Evolutionary conservation across 2,888 invertebrate genomes (phyloP).

Genomic region (Tiliacea aurago): DNA sequence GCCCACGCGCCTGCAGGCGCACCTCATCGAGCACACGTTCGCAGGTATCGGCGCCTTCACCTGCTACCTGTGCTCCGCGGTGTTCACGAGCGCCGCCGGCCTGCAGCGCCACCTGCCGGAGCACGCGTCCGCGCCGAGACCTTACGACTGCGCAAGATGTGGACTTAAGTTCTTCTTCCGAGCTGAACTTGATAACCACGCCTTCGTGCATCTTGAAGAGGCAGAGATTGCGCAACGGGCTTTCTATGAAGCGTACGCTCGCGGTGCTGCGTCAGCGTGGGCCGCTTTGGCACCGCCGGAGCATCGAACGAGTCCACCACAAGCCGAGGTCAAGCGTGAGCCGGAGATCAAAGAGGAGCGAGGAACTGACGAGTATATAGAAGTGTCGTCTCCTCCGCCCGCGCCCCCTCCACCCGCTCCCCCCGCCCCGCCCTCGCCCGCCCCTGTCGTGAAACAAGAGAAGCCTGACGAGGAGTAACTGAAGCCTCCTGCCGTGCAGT

Average conservation of each 20-base stretch:
- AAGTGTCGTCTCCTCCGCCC: conserved; percentile 86
- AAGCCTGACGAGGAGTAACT: conserved; percentile 81
- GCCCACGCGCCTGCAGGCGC: conserved; percentile 94
- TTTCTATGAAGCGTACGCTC: conserved; percentile 87
- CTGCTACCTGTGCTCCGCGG: conserved; percentile 96
- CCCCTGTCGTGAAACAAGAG: conserved; percentile 83
- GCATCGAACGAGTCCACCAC: conserved; percentile 66
- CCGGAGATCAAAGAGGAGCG: conserved; percentile 87
- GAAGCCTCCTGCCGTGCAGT: conserved; percentile 38
- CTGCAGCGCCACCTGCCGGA: conserved; percentile 95
- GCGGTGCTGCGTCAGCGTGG: conserved; percentile 87
- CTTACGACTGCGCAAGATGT: conserved; percentile 96
- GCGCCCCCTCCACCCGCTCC: conserved; percentile 72
- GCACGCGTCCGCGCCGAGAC: conserved; percentile 95
- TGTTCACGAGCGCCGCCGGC: conserved; percentile 95
- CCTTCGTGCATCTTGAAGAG: conserved; percentile 91
- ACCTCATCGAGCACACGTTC: conserved; percentile 98
- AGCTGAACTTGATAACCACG: conserved; percentile 97
- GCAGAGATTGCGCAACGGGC: conserved; percentile 87
- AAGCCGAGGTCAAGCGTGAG: conserved; percentile 81
- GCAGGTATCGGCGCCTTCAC: conserved; percentile 95
- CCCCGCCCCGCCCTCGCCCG: conserved; percentile 67
- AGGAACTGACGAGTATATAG: conserved; percentile 86
- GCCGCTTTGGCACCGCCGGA: conserved; percentile 84
- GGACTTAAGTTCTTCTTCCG: conserved; percentile 97